A percentile compares a stretch with the other conserved stretches of the same genome.
Conservation (phyloP, 2,888 invertebrate species). For the Melangyna quadrimaculata region DNA sequence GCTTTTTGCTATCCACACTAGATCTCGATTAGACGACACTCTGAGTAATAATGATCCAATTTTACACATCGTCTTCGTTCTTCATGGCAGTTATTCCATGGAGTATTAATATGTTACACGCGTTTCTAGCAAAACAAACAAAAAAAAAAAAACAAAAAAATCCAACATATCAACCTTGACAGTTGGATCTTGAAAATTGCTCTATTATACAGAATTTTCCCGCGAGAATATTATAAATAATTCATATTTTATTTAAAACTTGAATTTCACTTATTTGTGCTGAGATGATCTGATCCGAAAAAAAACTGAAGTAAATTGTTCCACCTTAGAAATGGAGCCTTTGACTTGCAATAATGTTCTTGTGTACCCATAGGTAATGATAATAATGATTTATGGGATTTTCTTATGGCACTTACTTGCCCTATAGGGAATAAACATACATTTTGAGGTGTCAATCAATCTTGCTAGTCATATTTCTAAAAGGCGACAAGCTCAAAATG, state of each 20-base stretch:
- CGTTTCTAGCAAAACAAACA: background rate
- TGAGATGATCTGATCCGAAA: background rate
- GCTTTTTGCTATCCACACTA: background rate
- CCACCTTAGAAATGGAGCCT: background rate
- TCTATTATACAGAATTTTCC: slow-evolving; percentile 22
- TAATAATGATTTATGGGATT: too few relatives aligned
- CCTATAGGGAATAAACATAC: too few relatives aligned
- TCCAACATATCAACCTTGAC: background rate
- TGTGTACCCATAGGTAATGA: too few relatives aligned
- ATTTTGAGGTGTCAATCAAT: too few relatives aligned
- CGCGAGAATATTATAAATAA: slow-evolving; percentile 20
- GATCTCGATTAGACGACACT: slow-evolving; percentile 2
- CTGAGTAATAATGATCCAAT: slow-evolving; percentile 32
- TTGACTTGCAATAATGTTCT: background rate
- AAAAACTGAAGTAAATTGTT: background rate
- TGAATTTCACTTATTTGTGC: slow-evolving; percentile 3
- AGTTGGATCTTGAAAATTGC: slow-evolving; percentile 32
- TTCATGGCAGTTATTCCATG: background rate
- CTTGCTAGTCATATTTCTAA: too few relatives aligned
- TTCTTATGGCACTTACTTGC: too few relatives aligned
- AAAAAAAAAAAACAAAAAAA: background rate
- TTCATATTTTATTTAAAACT: slow-evolving; percentile 25
- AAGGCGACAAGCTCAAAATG: too few relatives aligned
- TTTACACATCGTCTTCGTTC: background rate
- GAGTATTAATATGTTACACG: slow-evolving; percentile 11